A percentile compares a stretch with the other conserved stretches of the same genome.
Evolutionary conservation across 2,797 vertebrate genomes (phyloP).

Genomic region (Neolamprologus multifasciatus): DNA sequence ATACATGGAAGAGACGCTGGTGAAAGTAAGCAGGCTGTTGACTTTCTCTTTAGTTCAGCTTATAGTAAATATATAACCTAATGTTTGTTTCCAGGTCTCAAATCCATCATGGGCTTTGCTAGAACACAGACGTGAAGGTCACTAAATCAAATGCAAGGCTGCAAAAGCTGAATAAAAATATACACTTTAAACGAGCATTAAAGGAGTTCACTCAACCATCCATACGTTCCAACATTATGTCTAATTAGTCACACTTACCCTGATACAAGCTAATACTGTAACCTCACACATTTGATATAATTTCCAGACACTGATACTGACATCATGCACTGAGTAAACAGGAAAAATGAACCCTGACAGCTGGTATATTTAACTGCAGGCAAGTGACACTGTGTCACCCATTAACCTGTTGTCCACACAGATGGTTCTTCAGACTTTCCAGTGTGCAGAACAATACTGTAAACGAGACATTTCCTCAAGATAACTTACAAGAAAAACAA

Average conservation of each 20-base stretch:
- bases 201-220: background rate
- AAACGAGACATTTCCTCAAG: background rate
- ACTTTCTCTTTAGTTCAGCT: background rate
- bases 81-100: slow-evolving; percentile 14
- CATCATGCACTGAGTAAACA: slow-evolving; percentile 17
- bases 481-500: background rate
- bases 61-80: slow-evolving; percentile 39
- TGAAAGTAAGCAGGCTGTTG: background rate
- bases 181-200: background rate
- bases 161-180: background rate
- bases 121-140: background rate
- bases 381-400: background rate
- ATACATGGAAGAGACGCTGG: background rate
- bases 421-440: background rate
- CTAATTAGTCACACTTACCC: slow-evolving; percentile 8
- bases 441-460: background rate
- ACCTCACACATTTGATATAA: slow-evolving; percentile 9
- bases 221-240: background rate
- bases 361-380: slow-evolving; percentile 22
- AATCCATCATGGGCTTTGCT: background rate
- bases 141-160: background rate
- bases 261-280: background rate
- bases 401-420: background rate
- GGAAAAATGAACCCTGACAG: slow-evolving; percentile 4
- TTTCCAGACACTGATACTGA: slow-evolving; percentile 31